phyloP scores from a whole-genome alignment of 2,113 vertebrate species.

The Piaya cayana region DNA sequence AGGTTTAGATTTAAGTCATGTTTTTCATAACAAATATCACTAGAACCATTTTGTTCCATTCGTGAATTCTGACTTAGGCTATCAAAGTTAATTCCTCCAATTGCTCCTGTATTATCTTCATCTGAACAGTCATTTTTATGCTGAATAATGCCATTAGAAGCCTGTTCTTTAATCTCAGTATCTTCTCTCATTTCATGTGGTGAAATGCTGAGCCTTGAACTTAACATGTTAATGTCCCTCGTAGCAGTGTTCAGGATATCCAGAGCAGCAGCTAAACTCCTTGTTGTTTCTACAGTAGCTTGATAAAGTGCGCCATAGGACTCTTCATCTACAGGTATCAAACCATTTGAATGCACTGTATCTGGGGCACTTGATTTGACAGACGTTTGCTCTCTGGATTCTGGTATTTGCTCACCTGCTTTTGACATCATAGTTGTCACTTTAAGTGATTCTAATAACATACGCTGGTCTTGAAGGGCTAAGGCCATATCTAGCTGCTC shows the following conservation, averaged over 20 bases:
- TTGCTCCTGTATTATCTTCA: constrained; percentile 86
- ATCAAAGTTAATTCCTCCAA: constrained; percentile 80
- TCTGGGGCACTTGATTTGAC: constrained; percentile 75
- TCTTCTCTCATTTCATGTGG: constrained; percentile 76
- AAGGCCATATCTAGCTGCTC: constrained; percentile 96
- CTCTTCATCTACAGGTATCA: constrained; percentile 87
- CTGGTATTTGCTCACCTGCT: constrained; percentile 70
- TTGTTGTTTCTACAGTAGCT: constrained; percentile 92
- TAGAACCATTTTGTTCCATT: constrained; percentile 81
- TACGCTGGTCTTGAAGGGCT: constrained; percentile 94
- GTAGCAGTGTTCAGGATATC: constrained; percentile 88
- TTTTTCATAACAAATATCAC: constrained; percentile 78
- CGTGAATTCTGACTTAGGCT: constrained; percentile 68
- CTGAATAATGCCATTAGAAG: constrained; percentile 64
- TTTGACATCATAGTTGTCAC: constrained; percentile 91
- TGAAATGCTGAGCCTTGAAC: constrained; percentile 76
- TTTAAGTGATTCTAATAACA: constrained; percentile 92
- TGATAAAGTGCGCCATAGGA: constrained; percentile 90
- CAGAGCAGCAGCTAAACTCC: constrained; percentile 91
- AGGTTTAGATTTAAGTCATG: constrained; percentile 60
- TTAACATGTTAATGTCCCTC: constrained; percentile 84
- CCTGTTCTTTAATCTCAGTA: constrained; percentile 66
- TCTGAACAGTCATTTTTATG: constrained; percentile 77
- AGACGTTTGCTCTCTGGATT: constrained; percentile 78
- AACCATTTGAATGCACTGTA: constrained; percentile 81